Evolutionary conservation across 2,113 vertebrate genomes (phyloP).

Genomic region (Callopanchax toddi): DNA sequence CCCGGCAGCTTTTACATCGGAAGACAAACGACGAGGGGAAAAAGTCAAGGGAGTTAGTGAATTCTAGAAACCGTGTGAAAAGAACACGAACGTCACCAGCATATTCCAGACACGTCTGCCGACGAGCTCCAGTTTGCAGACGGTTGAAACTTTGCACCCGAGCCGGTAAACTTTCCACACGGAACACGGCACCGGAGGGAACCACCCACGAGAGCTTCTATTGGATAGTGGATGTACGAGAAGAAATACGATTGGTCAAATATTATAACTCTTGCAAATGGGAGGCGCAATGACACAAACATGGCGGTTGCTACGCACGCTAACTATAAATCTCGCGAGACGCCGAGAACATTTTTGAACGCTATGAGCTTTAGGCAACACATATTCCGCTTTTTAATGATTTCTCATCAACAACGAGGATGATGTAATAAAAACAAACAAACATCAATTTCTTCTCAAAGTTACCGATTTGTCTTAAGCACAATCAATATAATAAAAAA

Average conservation of each 20-base stretch:
- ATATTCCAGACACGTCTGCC: slow-evolving; percentile 43
- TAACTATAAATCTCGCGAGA: slow-evolving; percentile 47
- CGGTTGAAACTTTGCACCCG: slow-evolving; percentile 98
- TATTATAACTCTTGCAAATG: slow-evolving; percentile 2
- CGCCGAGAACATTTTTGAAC: background rate
- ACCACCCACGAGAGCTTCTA: slow-evolving; percentile 50
- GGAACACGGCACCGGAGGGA: slow-evolving; percentile 71
- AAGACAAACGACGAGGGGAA: background rate
- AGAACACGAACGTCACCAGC: background rate
- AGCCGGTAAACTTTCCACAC: slow-evolving; percentile 96
- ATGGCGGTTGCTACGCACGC: slow-evolving; percentile 72
- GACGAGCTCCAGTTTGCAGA: slow-evolving; percentile 83
- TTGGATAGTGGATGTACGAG: slow-evolving; percentile 31
- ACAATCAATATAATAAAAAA: no score
- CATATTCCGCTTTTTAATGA: background rate
- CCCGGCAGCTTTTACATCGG: background rate
- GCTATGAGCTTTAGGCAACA: background rate
- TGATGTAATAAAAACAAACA: background rate
- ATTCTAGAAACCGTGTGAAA: background rate
- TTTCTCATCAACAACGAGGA: background rate
- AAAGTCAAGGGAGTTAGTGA: background rate
- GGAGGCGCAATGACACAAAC: slow-evolving; percentile 36
- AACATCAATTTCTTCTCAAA: background rate
- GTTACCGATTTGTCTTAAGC: no score
- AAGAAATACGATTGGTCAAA: slow-evolving; percentile 17